Conservation (phyloP, 2,113 vertebrate species). For the Caloenas nicobarica region DNA sequence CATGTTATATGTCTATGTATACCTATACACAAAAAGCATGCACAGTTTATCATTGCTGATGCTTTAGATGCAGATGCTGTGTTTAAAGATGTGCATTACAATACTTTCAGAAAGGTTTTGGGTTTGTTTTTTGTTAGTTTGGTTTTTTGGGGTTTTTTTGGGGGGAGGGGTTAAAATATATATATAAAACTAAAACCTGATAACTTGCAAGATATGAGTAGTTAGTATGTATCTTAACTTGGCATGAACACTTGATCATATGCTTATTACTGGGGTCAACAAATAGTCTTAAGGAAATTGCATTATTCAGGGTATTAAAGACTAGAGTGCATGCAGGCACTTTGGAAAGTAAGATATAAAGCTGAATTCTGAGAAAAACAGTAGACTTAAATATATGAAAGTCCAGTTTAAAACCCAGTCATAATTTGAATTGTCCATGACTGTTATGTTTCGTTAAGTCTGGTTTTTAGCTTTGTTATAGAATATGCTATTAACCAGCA, state of each 20-base stretch:
- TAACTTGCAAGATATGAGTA: background rate
- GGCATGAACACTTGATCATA: background rate
- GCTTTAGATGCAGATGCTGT: background rate
- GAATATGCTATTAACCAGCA: accelerated
- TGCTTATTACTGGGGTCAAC: background rate
- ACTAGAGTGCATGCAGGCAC: background rate
- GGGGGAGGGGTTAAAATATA: too few relatives aligned
- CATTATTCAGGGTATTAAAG: background rate
- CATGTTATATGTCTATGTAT: background rate
- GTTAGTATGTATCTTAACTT: background rate
- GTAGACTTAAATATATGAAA: background rate
- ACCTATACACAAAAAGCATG: background rate
- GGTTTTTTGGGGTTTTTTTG: background rate
- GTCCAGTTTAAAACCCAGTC: background rate
- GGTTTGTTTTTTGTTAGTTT: background rate
- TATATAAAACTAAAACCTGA: background rate
- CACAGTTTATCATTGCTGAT: background rate
- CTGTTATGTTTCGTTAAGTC: background rate
- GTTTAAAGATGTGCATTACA: background rate
- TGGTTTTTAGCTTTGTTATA: background rate
- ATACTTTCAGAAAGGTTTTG: background rate
- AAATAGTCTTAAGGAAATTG: background rate
- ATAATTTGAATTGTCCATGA: background rate
- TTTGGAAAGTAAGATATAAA: background rate
- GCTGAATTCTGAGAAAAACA: background rate